Evolutionary conservation across 2,797 vertebrate species (phyloP).

Genomic region (Phoebastria nigripes): DNA sequence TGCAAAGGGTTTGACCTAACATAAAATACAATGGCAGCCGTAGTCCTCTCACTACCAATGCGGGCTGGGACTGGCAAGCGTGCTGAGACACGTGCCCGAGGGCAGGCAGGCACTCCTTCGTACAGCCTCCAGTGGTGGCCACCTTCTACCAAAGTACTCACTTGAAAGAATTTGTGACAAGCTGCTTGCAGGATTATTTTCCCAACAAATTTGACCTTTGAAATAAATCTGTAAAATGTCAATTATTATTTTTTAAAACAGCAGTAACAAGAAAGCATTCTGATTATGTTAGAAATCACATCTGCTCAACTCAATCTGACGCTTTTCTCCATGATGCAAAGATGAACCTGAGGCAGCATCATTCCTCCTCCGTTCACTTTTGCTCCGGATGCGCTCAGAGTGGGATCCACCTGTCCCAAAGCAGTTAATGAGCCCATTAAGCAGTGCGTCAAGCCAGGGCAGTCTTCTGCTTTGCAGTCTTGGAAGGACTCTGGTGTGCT

Average conservation of each 20-base stretch:
- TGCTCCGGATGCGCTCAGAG: background rate
- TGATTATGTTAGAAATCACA: background rate
- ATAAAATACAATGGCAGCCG: background rate
- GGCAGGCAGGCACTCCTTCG: background rate
- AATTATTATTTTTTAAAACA: background rate
- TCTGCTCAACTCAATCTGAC: background rate
- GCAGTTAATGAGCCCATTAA: background rate
- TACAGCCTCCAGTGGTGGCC: background rate
- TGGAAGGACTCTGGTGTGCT: background rate
- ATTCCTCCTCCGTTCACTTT: background rate
- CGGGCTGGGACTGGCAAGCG: background rate
- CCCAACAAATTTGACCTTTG: background rate
- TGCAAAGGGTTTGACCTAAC: background rate
- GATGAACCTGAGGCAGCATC: background rate
- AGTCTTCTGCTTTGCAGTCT: background rate
- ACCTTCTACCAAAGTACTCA: background rate
- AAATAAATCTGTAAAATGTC: background rate
- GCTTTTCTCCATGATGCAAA: background rate
- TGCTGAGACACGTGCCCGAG: background rate
- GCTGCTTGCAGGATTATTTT: background rate
- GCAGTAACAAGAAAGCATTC: background rate
- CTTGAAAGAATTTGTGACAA: background rate
- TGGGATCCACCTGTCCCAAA: background rate
- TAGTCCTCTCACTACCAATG: background rate
- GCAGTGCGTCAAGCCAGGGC: background rate